Base-by-base conservation (phyloP, 2,888 invertebrate species). In the Tinea trinotella region DNA sequence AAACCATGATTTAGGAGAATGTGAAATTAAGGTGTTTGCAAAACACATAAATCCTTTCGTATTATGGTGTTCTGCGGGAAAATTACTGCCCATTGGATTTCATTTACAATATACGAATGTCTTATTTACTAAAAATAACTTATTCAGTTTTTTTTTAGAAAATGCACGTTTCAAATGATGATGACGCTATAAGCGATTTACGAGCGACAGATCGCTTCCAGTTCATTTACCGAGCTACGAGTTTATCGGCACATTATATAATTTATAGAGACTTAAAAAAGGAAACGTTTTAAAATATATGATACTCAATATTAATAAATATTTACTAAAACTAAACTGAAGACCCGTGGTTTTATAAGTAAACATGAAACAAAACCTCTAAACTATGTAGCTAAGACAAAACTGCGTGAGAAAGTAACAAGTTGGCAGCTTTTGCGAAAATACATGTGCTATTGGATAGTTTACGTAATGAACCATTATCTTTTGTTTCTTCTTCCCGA, bases 371-470 rank as follows among this genome's bases (percentile, higher is more conserved):
- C n/a, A 30, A 4, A 30, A 30, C 7, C 4, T 2, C 7, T 4
- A n/a, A n/a, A 65, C n/a, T 30, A 2, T 30, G 7, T 30, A 30
- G 30, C 7, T 30, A 30, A 30, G 3, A 30, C 30, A 30, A 59
- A 64, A 71, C 66, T 67, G 70, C 72, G 74, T 79, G 77, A 71
- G 76, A 79, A 76, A 64, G 67, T 70, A 71, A 72, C 76, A 78
- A 76, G 74, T 66, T 71, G 74, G 60, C 65, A 18, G 18, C 50
- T 50, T 19, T 19, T 46, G 46, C 15, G 40, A 40, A 40, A 15
- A 15, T 40, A 61, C 59, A 64, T 67, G 67, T 65, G 64, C 63
- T 66, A 65, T 60, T 62, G 67, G 65, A 68, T 65, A 68, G 67
- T 67, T 60, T 64, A 61, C 59, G 61, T 72, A 76, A 74, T 72